Conservation (phyloP, 2,888 invertebrate genomes). For the Limnephilus marmoratus region DNA sequence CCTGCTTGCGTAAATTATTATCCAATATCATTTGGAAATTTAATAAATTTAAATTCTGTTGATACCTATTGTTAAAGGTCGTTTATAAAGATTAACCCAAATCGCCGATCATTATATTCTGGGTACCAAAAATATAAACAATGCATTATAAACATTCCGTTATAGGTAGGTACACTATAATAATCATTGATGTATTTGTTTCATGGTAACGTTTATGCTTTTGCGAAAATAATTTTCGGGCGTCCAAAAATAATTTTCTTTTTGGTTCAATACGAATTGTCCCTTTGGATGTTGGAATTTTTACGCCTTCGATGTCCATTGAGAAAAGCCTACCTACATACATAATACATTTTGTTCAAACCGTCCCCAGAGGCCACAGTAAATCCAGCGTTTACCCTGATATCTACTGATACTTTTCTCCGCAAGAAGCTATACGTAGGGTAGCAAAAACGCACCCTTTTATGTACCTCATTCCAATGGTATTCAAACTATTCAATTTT, state of each 20-base stretch:
- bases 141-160: background rate
- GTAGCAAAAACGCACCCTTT: constrained; percentile 37
- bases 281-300: background rate
- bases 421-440: constrained; percentile 21
- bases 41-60: background rate
- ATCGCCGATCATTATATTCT: background rate
- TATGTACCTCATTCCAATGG: background rate
- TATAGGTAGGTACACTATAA: too few relatives aligned
- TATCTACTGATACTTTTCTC: constrained; percentile 33
- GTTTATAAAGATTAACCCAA: too few relatives aligned
- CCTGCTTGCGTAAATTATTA: background rate
- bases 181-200: too few relatives aligned
- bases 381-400: constrained; percentile 34
- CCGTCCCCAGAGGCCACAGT: constrained; percentile 8
- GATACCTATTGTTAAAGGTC: background rate
- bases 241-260: background rate
- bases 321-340: background rate
- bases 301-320: background rate
- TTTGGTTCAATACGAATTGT: background rate
- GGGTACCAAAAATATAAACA: background rate
- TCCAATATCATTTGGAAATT: background rate
- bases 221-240: background rate
- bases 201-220: too few relatives aligned
- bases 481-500: constrained; percentile 1
- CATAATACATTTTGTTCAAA: constrained; percentile 6